Evolutionary conservation across 2,888 invertebrate species (phyloP).

Genomic region (Dasysyrphus tricinctus): DNA sequence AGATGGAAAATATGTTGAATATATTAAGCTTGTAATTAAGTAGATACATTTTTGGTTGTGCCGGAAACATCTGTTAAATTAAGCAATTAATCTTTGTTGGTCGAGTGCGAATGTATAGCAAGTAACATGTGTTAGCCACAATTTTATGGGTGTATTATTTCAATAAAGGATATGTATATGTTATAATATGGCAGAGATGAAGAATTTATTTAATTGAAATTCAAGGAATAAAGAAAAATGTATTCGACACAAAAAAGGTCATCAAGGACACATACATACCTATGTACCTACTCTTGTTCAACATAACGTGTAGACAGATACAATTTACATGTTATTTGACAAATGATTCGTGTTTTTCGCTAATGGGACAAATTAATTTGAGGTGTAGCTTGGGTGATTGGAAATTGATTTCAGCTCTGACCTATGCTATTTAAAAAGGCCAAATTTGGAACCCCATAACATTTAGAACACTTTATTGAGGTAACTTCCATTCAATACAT

Average conservation of each 20-base stretch:
- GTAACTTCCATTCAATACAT: background rate
- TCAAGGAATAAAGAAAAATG: background rate
- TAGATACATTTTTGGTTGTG: constrained; percentile 19
- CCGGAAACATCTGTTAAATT: constrained; percentile 37
- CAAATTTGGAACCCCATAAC: background rate
- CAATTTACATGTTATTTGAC: constrained; percentile 1
- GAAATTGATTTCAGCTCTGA: background rate
- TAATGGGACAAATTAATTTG: background rate
- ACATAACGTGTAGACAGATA: background rate
- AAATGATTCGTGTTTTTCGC: background rate
- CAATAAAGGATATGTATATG: background rate
- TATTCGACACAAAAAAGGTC: background rate
- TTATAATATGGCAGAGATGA: background rate
- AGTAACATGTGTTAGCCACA: constrained; percentile 32
- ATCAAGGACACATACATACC: background rate
- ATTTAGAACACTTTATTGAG: background rate
- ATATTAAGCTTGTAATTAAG: constrained; percentile 27
- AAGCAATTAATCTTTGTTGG: constrained; percentile 40
- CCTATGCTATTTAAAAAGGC: background rate
- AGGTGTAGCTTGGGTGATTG: background rate
- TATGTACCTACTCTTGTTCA: background rate
- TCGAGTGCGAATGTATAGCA: constrained; percentile 25
- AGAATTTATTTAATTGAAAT: constrained; percentile 32
- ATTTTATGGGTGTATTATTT: constrained; percentile 14
- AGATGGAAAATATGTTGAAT: background rate